phyloP scores from a whole-genome alignment of 2,888 invertebrate genomes.

The Adelphocoris suturalis region DNA sequence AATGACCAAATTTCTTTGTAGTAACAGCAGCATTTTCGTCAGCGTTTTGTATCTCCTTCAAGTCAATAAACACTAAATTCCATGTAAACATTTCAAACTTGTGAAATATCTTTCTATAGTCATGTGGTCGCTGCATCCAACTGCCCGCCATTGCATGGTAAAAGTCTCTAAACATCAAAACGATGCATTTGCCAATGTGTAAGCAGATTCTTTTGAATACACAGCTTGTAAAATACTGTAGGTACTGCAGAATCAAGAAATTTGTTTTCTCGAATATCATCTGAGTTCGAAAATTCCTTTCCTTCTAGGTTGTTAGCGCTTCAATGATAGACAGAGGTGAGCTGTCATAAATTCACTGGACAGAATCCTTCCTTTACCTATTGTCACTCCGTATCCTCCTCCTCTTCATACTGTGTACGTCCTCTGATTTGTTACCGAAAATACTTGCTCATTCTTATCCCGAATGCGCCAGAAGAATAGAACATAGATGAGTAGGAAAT shows the following conservation, averaged over 20 bases:
- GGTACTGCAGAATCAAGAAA: background rate
- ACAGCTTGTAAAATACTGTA: conserved; percentile 9
- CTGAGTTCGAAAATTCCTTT: background rate
- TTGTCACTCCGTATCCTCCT: background rate
- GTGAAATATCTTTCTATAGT: background rate
- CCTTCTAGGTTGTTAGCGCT: background rate
- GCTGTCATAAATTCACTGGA: conserved; percentile 32
- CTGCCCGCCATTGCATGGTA: conserved; percentile 32
- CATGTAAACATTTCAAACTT: background rate
- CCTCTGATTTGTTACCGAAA: too few species aligned
- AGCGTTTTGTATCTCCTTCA: background rate
- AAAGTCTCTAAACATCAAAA: background rate
- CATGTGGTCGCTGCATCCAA: conserved; percentile 17
- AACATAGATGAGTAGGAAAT: too few species aligned
- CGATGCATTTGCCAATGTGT: background rate
- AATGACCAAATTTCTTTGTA: background rate
- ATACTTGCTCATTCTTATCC: too few species aligned
- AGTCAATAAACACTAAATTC: background rate
- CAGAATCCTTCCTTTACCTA: conserved; percentile 1
- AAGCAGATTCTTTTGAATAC: background rate
- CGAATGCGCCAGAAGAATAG: too few species aligned
- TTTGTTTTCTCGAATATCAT: background rate
- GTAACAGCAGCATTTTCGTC: background rate
- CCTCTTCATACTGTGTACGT: background rate
- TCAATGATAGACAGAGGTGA: conserved; percentile 24